Conservation (phyloP, 1,140 invertebrate species). For the Ceratoteleas bidentatus region DNA sequence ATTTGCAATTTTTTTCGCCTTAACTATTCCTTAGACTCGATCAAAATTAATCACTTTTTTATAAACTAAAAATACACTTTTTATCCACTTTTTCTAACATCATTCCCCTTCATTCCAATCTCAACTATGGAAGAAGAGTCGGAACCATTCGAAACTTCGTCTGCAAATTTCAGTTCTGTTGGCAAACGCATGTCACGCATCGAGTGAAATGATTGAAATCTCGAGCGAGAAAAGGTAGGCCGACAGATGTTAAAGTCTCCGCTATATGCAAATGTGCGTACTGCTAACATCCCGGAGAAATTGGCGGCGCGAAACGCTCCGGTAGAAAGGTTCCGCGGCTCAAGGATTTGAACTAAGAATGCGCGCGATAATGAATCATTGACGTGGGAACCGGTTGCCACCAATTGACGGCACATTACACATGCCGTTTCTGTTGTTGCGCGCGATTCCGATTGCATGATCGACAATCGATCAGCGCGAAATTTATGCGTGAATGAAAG, state of each 20-base stretch:
- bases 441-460: constrained; percentile 38
- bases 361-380: constrained; percentile 58
- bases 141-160: too few relatives aligned
- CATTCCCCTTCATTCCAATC: too few relatives aligned
- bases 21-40: too few relatives aligned
- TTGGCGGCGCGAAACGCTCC: constrained; percentile 27
- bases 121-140: too few relatives aligned
- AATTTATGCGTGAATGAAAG: constrained; percentile 45
- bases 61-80: too few relatives aligned
- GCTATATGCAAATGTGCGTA: constrained; percentile 41
- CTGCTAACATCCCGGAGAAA: constrained; percentile 54
- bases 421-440: constrained; percentile 47
- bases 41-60: too few relatives aligned
- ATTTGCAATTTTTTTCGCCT: too few relatives aligned
- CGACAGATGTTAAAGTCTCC: constrained; percentile 41
- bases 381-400: constrained; percentile 58
- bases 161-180: too few relatives aligned
- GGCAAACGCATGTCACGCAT: constrained; percentile 7
- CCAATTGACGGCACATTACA: constrained; percentile 48
- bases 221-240: constrained; percentile 17
- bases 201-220: constrained; percentile 26
- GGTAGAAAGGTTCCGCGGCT: constrained; percentile 45
- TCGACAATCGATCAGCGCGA: constrained; percentile 35
- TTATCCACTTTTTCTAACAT: too few relatives aligned
- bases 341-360: constrained; percentile 63